These are phyloP conservation scores for Macrostomum cliftonense DNA, from an alignment of 2,888 invertebrate species.

Conservation along the genomic window DNA sequence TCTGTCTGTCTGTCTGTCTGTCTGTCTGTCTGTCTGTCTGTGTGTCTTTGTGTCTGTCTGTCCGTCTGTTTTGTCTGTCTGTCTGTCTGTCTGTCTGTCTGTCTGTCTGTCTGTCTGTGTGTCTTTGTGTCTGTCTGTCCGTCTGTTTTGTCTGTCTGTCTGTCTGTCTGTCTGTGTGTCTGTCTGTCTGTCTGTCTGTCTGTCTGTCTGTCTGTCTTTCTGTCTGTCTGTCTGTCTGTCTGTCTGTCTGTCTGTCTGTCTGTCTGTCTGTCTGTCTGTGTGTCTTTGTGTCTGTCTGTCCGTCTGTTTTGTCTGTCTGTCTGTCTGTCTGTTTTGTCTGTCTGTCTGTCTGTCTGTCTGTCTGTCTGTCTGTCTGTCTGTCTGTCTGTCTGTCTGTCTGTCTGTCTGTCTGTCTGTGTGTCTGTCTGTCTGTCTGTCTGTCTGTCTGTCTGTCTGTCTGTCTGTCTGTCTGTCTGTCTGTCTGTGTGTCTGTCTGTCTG, in stretches of 20 bases:
- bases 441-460: neutral
- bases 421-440: neutral
- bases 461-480: neutral
- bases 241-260: slow-evolving; percentile 11
- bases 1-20: no score
- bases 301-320: no score
- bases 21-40: no score
- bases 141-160: no score
- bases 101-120: no score
- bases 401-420: neutral
- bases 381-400: neutral
- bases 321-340: no score
- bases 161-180: neutral
- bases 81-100: no score
- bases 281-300: no score
- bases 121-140: no score
- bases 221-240: slow-evolving; percentile 9
- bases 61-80: no score
- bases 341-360: neutral
- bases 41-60: no score
- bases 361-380: neutral
- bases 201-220: slow-evolving; percentile 1
- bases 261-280: slow-evolving; percentile 6
- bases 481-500: neutral
- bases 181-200: slow-evolving; percentile 10